Evolutionary conservation across 2,113 vertebrate genomes (phyloP).

Genomic region (Entelurus aequoreus): DNA sequence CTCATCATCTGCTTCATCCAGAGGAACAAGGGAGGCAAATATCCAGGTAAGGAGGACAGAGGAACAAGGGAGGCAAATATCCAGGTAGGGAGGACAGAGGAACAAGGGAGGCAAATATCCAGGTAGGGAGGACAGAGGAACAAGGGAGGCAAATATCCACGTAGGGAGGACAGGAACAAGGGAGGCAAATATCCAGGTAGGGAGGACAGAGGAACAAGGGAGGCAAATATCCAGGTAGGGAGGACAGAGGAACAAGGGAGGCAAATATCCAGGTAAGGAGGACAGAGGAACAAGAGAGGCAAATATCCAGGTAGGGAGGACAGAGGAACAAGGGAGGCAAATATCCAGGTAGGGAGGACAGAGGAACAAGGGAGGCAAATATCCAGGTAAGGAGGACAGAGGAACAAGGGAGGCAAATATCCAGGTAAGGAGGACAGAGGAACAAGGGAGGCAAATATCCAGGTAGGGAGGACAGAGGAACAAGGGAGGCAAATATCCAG

Average conservation of each 20-base stretch:
- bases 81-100: conserved; percentile 86
- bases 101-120: conserved; percentile 99
- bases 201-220: conserved; percentile 90
- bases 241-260: conserved; percentile 92
- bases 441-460: conserved; percentile 99
- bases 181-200: conserved; percentile 97
- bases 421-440: conserved; percentile 86
- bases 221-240: conserved; percentile 94
- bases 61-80: conserved; percentile 98
- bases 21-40: conserved; percentile 98
- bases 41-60: conserved; percentile 81
- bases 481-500: conserved; percentile 98
- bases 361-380: conserved; percentile 98
- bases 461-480: conserved; percentile 87
- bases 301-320: conserved; percentile 90
- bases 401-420: conserved; percentile 98
- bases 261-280: conserved; percentile 93
- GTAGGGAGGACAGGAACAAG: conserved; percentile 86
- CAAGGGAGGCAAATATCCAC: conserved; percentile 98
- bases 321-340: conserved; percentile 98
- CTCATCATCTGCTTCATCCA: conserved; percentile 98
- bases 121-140: conserved; percentile 87
- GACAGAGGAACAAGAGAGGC: conserved; percentile 93
- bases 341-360: conserved; percentile 87
- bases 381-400: conserved; percentile 86